phyloP scores from a whole-genome alignment of 2,797 vertebrate genomes.

The Xiphorhynchus erythropygius region DNA sequence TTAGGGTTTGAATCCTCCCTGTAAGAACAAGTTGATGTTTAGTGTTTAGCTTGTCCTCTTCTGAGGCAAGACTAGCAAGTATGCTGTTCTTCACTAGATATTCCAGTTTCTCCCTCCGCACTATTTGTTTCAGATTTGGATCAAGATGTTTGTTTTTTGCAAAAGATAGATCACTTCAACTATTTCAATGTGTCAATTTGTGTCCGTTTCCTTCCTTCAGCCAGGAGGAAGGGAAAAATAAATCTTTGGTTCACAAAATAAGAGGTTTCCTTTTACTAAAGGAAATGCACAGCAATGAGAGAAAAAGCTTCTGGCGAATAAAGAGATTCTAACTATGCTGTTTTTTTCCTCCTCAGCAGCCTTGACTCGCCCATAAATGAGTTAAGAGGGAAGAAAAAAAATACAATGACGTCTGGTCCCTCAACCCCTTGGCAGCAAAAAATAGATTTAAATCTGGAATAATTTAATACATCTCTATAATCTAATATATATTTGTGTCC shows the following conservation, averaged over 20 bases:
- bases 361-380: slow-evolving; percentile 79
- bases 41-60: slow-evolving; percentile 56
- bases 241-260: slow-evolving; percentile 85
- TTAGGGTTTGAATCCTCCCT: slow-evolving; percentile 74
- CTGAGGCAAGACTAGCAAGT: slow-evolving; percentile 60
- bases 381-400: slow-evolving; percentile 66
- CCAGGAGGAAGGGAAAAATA: slow-evolving; percentile 75
- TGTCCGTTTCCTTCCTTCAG: slow-evolving; percentile 69
- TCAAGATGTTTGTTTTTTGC: slow-evolving; percentile 56
- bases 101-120: slow-evolving; percentile 71
- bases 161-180: slow-evolving; percentile 66
- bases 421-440: slow-evolving; percentile 77
- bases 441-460: slow-evolving; percentile 80
- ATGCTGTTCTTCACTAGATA: slow-evolving; percentile 65
- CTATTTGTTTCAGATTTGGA: slow-evolving; percentile 71
- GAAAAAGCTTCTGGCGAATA: slow-evolving; percentile 71
- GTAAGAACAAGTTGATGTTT: slow-evolving; percentile 68
- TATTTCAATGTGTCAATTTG: slow-evolving; percentile 65
- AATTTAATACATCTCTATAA: slow-evolving; percentile 84
- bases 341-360: slow-evolving; percentile 77
- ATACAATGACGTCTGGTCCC: slow-evolving; percentile 71
- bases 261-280: slow-evolving; percentile 80
- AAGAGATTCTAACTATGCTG: slow-evolving; percentile 75
- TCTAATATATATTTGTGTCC: slow-evolving; percentile 80
- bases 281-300: slow-evolving; percentile 78